Conservation (phyloP, 2,888 invertebrate species). For the Branchipolynoe longqiensis region DNA sequence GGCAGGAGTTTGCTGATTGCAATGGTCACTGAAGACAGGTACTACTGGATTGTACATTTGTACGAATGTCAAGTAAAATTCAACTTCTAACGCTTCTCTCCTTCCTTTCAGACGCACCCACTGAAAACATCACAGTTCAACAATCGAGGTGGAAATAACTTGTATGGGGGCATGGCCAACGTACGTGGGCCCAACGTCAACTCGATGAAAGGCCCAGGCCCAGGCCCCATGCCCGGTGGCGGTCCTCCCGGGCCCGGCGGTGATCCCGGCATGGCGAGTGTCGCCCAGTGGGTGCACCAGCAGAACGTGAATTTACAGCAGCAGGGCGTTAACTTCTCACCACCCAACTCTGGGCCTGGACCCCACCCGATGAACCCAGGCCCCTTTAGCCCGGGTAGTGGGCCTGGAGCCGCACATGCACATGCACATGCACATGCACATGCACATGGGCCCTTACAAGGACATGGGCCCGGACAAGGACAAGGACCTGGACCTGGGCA, state of each 20-base stretch:
- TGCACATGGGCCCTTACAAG: too few species aligned
- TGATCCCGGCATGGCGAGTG: slow-evolving; percentile 71
- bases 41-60: too few species aligned
- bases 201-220: slow-evolving; percentile 64
- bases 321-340: slow-evolving; percentile 67
- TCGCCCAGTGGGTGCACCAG: slow-evolving; percentile 80
- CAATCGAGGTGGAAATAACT: slow-evolving; percentile 81
- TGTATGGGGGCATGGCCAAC: slow-evolving; percentile 69
- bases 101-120: slow-evolving; percentile 89
- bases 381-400: slow-evolving; percentile 30
- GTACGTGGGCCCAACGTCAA: slow-evolving; percentile 60
- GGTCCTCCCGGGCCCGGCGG: slow-evolving; percentile 62
- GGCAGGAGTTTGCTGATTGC: too few species aligned
- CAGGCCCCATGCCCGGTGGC: slow-evolving; percentile 69
- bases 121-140: slow-evolving; percentile 93
- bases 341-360: slow-evolving; percentile 22
- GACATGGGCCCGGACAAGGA: slow-evolving; percentile 23
- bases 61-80: too few species aligned
- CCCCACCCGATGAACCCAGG: slow-evolving; percentile 48
- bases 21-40: too few species aligned
- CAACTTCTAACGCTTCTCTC: neutral
- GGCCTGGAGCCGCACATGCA: slow-evolving; percentile 14
- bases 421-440: too few species aligned
- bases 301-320: slow-evolving; percentile 76
- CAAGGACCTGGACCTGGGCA: too few species aligned